phyloP scores from a whole-genome alignment of 1,140 invertebrate genomes.

The Bactericera cockerelli region DNA sequence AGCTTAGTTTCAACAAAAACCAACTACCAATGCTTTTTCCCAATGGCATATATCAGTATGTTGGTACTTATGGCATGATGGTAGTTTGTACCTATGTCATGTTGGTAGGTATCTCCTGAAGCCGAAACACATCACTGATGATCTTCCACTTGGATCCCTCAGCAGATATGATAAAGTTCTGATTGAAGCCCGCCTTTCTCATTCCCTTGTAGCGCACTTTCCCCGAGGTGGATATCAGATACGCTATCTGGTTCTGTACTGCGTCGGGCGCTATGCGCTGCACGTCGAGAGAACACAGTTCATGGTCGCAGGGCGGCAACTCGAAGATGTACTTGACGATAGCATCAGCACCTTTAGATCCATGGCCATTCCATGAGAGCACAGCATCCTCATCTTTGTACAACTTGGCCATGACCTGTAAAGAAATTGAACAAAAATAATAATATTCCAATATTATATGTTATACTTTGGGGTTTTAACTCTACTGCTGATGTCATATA shows the following conservation, averaged over 20 bases:
- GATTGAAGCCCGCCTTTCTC: background rate
- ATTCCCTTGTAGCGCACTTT: background rate
- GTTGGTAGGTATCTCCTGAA: background rate
- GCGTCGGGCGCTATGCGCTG: background rate
- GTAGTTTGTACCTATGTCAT: too few species aligned
- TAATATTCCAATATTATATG: too few species aligned
- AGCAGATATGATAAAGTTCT: constrained; percentile 1
- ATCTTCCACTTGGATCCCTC: constrained; percentile 4
- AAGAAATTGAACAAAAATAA: background rate
- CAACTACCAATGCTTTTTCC: too few species aligned
- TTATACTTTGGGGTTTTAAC: too few species aligned
- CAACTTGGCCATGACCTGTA: background rate
- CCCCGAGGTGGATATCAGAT: background rate
- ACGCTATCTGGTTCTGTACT: background rate
- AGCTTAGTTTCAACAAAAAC: too few species aligned
- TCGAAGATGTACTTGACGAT: background rate
- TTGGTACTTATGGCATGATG: too few species aligned
- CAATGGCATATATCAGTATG: too few species aligned
- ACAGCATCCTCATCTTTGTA: constrained; percentile 6
- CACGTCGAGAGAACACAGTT: background rate
- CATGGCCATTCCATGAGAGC: constrained; percentile 2
- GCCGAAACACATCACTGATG: background rate
- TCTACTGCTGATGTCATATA: too few species aligned
- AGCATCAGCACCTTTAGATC: background rate
- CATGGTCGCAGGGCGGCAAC: background rate